These are phyloP conservation scores for Yponomeuta evonymella DNA, from an alignment of 2,888 invertebrate species.

Conservation along the genomic window DNA sequence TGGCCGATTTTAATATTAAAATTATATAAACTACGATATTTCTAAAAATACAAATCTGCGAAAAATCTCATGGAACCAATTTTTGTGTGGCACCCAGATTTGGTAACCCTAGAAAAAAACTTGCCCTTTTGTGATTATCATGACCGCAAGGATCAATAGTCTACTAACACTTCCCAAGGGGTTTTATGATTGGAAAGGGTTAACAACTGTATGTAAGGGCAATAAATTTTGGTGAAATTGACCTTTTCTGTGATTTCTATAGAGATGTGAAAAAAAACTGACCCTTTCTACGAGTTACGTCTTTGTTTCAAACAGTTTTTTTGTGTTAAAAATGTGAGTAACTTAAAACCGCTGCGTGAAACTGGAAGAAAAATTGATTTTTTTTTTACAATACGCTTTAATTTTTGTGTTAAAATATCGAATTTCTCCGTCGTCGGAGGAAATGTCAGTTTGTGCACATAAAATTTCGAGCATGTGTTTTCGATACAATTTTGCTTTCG, in stretches of 20 bases:
- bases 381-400: slow-evolving; percentile 18
- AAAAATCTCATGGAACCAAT: too few relatives aligned
- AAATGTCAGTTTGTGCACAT: slow-evolving; percentile 4
- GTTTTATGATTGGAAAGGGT: slow-evolving; percentile 2
- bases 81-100: too few relatives aligned
- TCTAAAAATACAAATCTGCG: too few relatives aligned
- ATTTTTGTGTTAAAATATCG: slow-evolving; percentile 12
- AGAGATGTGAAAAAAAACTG: background rate
- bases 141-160: background rate
- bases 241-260: background rate
- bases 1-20: too few relatives aligned
- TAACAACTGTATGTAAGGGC: background rate
- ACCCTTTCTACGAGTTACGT: background rate
- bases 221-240: background rate
- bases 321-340: background rate
- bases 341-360: slow-evolving; percentile 11
- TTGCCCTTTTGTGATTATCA: background rate
- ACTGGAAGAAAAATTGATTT: slow-evolving; percentile 5
- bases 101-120: background rate
- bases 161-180: background rate
- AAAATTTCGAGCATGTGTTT: background rate
- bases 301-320: background rate
- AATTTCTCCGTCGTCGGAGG: slow-evolving; percentile 5
- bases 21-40: too few relatives aligned
- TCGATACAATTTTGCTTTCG: background rate